A percentile compares a stretch with the other conserved stretches of the same genome.
Evolutionary conservation across 1,140 invertebrate species (phyloP).

Genomic region (Saccostrea cuccullata): DNA sequence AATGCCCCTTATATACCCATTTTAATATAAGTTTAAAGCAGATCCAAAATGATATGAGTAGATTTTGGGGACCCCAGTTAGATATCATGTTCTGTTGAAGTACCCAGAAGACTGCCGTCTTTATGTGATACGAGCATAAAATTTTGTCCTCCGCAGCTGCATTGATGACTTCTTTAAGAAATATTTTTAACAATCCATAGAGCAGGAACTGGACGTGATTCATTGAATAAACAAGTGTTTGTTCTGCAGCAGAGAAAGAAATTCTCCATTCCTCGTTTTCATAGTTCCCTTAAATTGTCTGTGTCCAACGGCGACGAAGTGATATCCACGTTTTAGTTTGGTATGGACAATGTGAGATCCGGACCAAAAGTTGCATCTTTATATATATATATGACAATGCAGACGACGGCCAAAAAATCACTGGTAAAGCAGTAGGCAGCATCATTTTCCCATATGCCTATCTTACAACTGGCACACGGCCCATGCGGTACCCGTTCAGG

Average conservation of each 20-base stretch:
- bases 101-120: not conserved
- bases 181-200: not conserved
- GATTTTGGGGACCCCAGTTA: not conserved
- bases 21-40: not conserved
- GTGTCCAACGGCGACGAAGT: not conserved
- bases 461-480: not conserved
- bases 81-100: not conserved
- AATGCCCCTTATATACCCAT: not conserved
- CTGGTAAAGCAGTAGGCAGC: not conserved
- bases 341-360: not conserved
- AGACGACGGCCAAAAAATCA: not conserved
- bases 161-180: not conserved
- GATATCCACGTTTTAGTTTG: not conserved
- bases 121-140: not conserved
- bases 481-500: not conserved
- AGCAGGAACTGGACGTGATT: not conserved
- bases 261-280: slow-evolving; percentile 10
- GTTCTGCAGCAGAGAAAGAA: not conserved
- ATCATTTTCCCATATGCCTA: not conserved
- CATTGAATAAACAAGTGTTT: not conserved
- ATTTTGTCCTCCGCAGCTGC: not conserved
- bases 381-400: not conserved
- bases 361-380: not conserved
- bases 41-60: not conserved
- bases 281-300: not conserved